Evolutionary conservation across 2,888 invertebrate genomes (phyloP), one percentile per base, ranked within the genome.

Genomic region (Phalangium opilio): DNA sequence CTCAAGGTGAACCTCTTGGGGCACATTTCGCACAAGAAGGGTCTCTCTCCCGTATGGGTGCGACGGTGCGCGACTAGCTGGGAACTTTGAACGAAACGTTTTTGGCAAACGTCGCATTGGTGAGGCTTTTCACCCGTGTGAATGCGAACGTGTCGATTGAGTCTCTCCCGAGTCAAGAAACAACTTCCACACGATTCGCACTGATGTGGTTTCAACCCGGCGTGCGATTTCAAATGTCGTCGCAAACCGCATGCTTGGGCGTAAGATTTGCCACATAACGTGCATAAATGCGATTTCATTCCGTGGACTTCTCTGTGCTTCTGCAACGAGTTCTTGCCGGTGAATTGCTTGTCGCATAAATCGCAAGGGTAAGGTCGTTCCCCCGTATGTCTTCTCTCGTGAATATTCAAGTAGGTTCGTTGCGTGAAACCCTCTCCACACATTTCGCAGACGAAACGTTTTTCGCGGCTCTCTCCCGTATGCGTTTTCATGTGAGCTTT

Each of bases 371-470:
- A 38, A 17, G 38, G 38, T 10, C 14, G 15, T 15, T 38, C 38
- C 3, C n/a, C n/a, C n/a, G n/a, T n/a, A 61, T 83, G 83, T 1
- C 77, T 75, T 10, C 76, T 70, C 59, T 76, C 75, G 62, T 83
- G 83, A n/a, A n/a, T n/a, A n/a, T n/a, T n/a, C n/a, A n/a, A n/a
- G n/a, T n/a, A n/a, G n/a, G n/a, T n/a, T n/a, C 8, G 4, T 8
- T 27, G 4, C 4, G 8, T 27, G 8, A 27, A 27, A 27, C 27
- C 27, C 8, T 8, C 8, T 4, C 27, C 5, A 27, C 27, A 27
- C 4, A 27, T 27, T 27, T 27, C 8, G 8, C 27, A 27, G 4
- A 7, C 27, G 27, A 27, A 27, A n/a, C n/a, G n/a, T n/a, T n/a
- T n/a, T n/a, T n/a, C n/a, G n/a, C 27, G 27, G 27, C 27, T 8